Conservation (phyloP, 2,888 invertebrate genomes). For the Leptopterna dolabrata region DNA sequence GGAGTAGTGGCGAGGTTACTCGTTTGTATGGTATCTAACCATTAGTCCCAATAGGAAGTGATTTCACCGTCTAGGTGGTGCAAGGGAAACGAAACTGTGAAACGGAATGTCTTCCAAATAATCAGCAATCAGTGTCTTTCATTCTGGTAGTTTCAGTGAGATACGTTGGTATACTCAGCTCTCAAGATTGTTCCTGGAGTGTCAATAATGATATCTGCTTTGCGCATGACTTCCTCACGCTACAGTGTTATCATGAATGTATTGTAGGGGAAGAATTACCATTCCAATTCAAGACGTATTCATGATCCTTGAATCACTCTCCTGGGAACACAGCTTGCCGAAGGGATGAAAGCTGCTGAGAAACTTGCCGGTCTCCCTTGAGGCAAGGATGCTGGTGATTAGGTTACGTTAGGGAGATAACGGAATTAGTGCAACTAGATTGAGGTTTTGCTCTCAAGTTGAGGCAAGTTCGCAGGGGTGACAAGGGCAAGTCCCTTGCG, state of each 20-base stretch:
- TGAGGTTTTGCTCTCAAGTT: conserved; percentile 36
- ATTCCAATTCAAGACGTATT: not conserved
- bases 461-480: conserved; percentile 31
- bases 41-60: too few relatives aligned
- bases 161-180: not conserved
- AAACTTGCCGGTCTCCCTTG: conserved; percentile 3
- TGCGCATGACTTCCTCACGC: not conserved
- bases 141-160: not conserved
- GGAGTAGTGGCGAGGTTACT: too few relatives aligned
- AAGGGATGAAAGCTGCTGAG: conserved; percentile 20
- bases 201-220: not conserved
- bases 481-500: conserved; percentile 25
- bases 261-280: not conserved
- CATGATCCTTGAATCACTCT: not conserved
- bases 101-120: too few relatives aligned
- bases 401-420: conserved; percentile 48
- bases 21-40: too few relatives aligned
- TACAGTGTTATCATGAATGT: not conserved
- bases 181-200: not conserved
- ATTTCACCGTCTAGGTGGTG: too few relatives aligned
- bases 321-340: not conserved
- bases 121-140: too few relatives aligned
- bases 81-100: too few relatives aligned
- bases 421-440: conserved; percentile 48
- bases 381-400: conserved; percentile 34